Percentiles rank a stretch among this genome's conserved stretches.
phyloP scores from a whole-genome alignment of 2,888 invertebrate genomes.

The Spisula solida region DNA sequence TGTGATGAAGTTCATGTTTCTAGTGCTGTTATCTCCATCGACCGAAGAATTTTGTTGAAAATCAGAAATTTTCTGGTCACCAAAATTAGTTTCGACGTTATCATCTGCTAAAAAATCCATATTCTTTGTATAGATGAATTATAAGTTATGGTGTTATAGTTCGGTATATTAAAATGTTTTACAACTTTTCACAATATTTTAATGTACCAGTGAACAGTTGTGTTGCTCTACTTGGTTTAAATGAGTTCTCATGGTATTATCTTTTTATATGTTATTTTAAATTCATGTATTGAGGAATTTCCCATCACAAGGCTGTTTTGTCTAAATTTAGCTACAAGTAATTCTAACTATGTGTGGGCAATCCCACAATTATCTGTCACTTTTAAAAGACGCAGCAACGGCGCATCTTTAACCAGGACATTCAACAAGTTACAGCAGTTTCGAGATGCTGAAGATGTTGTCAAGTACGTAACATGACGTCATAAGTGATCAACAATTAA shows the following conservation, averaged over 20 bases:
- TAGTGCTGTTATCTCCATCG: not conserved
- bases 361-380: not conserved
- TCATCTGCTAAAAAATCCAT: not conserved
- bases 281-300: not conserved
- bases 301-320: not conserved
- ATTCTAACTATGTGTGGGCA: not conserved
- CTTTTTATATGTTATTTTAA: not conserved
- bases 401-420: not conserved
- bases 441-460: not conserved
- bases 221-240: not conserved
- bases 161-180: not conserved
- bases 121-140: too few relatives aligned
- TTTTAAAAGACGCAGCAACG: not conserved
- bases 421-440: not conserved
- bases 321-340: not conserved
- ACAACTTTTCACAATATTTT: not conserved
- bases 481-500: constrained; percentile 16
- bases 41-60: not conserved
- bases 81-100: not conserved
- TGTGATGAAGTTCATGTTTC: not conserved
- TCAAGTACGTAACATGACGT: not conserved
- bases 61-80: not conserved
- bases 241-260: not conserved
- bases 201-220: not conserved
- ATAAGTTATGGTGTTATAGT: too few relatives aligned